A percentile compares a stretch with the other conserved stretches of the same genome.
Evolutionary conservation across 2,113 vertebrate species (phyloP).

Genomic region (Grus americana): DNA sequence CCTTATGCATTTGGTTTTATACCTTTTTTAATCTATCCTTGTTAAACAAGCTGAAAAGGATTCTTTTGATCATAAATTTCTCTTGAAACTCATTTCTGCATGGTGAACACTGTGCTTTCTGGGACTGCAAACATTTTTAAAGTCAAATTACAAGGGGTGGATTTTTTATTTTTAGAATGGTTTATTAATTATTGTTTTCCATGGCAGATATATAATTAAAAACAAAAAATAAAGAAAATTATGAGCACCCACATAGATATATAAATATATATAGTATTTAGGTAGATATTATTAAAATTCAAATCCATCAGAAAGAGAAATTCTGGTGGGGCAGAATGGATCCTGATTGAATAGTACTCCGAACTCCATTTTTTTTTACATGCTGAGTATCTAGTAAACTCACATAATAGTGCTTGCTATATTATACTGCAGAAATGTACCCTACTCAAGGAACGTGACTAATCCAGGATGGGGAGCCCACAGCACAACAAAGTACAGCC

Average conservation of each 20-base stretch:
- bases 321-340: neutral
- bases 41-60: constrained; percentile 17
- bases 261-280: neutral
- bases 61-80: constrained; percentile 25
- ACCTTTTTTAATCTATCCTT: neutral
- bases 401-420: neutral
- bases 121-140: constrained; percentile 15
- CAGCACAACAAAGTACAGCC: neutral
- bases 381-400: neutral
- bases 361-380: neutral
- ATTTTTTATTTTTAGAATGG: neutral
- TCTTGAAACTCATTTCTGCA: neutral
- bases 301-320: neutral
- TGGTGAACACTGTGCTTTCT: neutral
- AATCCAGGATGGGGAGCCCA: neutral
- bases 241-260: neutral
- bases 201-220: neutral
- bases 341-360: neutral
- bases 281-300: neutral
- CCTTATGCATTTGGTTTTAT: neutral
- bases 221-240: neutral
- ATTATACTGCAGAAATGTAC: neutral
- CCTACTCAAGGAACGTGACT: neutral
- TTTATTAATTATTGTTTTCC: neutral
- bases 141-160: neutral